Conservation (phyloP, 2,888 invertebrate genomes). For the Hypomecis atomaria region DNA sequence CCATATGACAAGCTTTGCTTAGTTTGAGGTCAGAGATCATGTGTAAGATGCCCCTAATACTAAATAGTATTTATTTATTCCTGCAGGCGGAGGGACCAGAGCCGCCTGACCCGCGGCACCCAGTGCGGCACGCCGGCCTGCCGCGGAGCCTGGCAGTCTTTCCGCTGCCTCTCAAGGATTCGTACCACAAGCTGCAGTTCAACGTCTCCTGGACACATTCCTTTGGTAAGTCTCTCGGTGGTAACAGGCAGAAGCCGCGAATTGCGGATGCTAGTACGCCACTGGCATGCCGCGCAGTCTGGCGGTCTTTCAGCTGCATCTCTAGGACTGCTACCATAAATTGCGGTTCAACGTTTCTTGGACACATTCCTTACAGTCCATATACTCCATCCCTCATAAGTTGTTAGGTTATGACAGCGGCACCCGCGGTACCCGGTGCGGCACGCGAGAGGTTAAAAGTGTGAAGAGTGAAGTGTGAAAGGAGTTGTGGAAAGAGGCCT, state of each 20-base stretch:
- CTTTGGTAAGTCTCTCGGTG: constrained; percentile 61
- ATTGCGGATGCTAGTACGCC: no score
- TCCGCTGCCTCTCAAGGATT: constrained; percentile 58
- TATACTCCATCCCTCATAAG: no score
- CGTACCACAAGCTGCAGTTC: constrained; percentile 70
- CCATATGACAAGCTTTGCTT: no score
- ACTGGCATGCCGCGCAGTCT: constrained; percentile 60
- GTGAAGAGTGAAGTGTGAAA: no score
- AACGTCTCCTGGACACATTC: constrained; percentile 72
- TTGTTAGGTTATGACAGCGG: neutral
- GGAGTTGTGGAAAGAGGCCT: no score
- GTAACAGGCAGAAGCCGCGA: no score
- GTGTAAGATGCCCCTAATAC: no score
- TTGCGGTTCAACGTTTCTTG: constrained; percentile 74
- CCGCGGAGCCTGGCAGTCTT: constrained; percentile 57
- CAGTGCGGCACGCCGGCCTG: constrained; percentile 62
- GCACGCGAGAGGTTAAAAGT: no score
- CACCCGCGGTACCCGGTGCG: no score
- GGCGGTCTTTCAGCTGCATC: constrained; percentile 57
- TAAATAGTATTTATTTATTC: neutral
- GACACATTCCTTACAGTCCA: constrained; percentile 57
- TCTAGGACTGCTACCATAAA: constrained; percentile 66
- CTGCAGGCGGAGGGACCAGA: constrained; percentile 53
- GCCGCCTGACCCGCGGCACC: constrained; percentile 49
- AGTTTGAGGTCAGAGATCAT: no score